Percentiles rank a stretch among this genome's conserved stretches.
These are phyloP conservation scores for Ancistrus triradiatus DNA, from an alignment of 2,113 vertebrate species.

Conservation along the genomic window DNA sequence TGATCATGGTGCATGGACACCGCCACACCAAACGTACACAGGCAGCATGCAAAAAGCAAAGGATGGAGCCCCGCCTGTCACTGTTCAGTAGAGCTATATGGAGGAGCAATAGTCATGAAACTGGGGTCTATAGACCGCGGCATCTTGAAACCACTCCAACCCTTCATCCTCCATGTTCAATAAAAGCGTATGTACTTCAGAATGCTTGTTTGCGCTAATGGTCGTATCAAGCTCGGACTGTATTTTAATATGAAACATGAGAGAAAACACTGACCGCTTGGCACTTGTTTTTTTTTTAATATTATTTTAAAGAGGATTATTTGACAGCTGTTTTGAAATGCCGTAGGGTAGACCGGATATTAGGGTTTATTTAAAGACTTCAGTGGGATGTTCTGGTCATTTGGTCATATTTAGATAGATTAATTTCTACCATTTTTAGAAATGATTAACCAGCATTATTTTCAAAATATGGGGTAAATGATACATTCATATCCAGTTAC, in stretches of 20 bases:
- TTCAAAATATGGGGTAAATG: slow-evolving; percentile 25
- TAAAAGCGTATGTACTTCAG: slow-evolving; percentile 46
- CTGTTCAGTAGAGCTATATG: background rate
- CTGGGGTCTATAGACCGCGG: slow-evolving; percentile 46
- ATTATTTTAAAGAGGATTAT: slow-evolving; percentile 50
- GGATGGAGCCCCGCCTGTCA: background rate
- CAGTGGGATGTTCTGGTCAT: slow-evolving; percentile 27
- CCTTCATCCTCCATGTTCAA: background rate
- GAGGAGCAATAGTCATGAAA: slow-evolving; percentile 28
- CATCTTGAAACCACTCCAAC: slow-evolving; percentile 2
- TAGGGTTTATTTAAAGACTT: slow-evolving; percentile 47
- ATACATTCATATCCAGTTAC: too few relatives aligned
- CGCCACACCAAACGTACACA: background rate
- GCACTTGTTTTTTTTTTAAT: slow-evolving; percentile 54
- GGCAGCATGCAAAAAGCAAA: background rate
- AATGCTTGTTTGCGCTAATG: slow-evolving; percentile 51
- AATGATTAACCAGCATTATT: slow-evolving; percentile 35
- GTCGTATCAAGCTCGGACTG: slow-evolving; percentile 62
- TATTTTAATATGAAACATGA: slow-evolving; percentile 52
- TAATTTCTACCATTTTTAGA: slow-evolving; percentile 41
- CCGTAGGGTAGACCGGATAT: slow-evolving; percentile 58
- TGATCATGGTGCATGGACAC: background rate
- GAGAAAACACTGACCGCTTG: slow-evolving; percentile 65
- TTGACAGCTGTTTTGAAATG: slow-evolving; percentile 48
- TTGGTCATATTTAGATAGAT: slow-evolving; percentile 29